Base-by-base conservation (phyloP, 2,888 invertebrate genomes). In the Coremacera marginata region DNA sequence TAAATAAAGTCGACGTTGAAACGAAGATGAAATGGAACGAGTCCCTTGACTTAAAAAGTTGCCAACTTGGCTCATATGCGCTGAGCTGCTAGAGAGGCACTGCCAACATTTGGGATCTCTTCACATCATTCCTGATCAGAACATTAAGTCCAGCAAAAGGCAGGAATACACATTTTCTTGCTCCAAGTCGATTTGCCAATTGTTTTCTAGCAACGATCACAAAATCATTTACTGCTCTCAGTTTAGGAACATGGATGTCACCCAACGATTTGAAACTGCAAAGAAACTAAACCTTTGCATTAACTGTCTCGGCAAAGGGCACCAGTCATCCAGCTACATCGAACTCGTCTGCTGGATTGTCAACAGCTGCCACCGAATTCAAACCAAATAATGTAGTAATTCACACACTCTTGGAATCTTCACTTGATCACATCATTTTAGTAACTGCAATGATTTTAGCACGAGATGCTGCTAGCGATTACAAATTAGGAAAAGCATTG, bases 11-110 rank as follows among this genome's bases (percentile, higher is more conserved):
- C 52, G 77, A 80, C 22, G 51, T 72, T 14, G 62, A 76, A 14
- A 74, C 78, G 31, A 57, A 77, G 52, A 63, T 70, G 44, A 80
- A 79, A 11, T 81, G 79, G 77, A 78, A 78, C 19, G 72, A 78
- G 52, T 67, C 63, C 2, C 65, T 79, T 19, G 77, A 81, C 34
- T 81, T 51, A 55, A 14, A 0, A 74, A 27, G 25, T 22, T 79
- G 31, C 78, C 77, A n/a, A 72, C 68, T 11, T 79, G 77, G 78
- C 51, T 22, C 11, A 75, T 73, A 4, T 80, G 62, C 25, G 57
- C 77, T 7, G 68, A 70, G 19, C 34, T 57, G 11, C 67, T 79
- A 9, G 77, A 74, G 8, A 70, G 75, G 14, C 71, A 76, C 16
- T 79, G 78, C 14, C 78, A 79, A 68, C 78, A 72, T 34, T 51